Conservation (phyloP, 2,888 invertebrate species). For the Melipona bicolor region DNA sequence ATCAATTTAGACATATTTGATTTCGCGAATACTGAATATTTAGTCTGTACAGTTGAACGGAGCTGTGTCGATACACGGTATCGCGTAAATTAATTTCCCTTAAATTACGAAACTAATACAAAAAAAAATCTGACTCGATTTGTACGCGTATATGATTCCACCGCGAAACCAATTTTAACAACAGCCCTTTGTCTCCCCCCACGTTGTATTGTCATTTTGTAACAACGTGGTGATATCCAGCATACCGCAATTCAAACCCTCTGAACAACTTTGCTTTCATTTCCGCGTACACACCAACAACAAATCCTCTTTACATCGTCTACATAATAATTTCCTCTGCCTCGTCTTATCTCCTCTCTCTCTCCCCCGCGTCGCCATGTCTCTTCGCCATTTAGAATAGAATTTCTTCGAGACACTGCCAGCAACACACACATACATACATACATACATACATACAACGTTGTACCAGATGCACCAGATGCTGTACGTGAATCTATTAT, state of each 20-base stretch:
- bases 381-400: not conserved
- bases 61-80: no score
- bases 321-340: not conserved
- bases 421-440: not conserved
- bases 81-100: no score
- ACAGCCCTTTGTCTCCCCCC: not conserved
- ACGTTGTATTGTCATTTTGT: not conserved
- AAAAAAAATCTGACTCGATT: not conserved
- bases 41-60: no score
- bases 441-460: no score
- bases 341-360: no score
- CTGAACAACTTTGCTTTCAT: not conserved
- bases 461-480: no score
- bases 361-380: not conserved
- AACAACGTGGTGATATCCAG: not conserved
- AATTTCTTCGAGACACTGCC: not conserved
- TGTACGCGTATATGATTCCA: not conserved
- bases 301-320: not conserved
- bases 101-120: not conserved
- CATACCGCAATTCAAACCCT: not conserved
- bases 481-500: no score
- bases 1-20: not conserved
- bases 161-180: not conserved
- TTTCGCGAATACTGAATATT: not conserved
- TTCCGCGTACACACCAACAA: not conserved